Percentiles rank a stretch among this genome's conserved stretches.
Conservation (phyloP, 2,888 invertebrate species). For the Drosophila prostipennis region DNA sequence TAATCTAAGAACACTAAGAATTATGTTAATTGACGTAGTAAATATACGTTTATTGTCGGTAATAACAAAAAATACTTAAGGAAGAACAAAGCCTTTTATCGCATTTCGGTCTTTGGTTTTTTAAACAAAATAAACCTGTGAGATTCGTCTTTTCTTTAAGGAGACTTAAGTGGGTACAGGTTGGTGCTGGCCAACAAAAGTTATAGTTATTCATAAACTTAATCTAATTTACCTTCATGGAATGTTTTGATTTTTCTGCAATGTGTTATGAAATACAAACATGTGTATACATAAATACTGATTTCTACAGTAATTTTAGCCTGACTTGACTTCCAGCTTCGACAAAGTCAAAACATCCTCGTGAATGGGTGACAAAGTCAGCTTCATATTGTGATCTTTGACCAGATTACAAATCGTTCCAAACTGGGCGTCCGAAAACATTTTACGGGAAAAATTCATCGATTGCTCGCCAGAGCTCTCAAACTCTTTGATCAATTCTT, state of each 20-base stretch:
- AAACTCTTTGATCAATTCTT: constrained; percentile 41
- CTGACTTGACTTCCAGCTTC: constrained; percentile 40
- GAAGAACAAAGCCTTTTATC: not conserved
- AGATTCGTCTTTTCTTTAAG: not conserved
- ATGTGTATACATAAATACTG: not conserved
- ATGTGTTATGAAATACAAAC: not conserved
- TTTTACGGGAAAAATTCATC: constrained; percentile 34
- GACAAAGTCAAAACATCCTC: constrained; percentile 48
- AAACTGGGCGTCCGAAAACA: constrained; percentile 48
- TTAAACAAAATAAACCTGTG: not conserved
- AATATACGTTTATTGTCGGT: constrained; percentile 1
- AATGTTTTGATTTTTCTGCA: not conserved
- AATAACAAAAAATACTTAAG: not conserved
- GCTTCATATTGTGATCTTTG: constrained; percentile 37
- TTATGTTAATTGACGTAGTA: not conserved
- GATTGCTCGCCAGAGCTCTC: constrained; percentile 9
- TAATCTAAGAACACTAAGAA: not conserved
- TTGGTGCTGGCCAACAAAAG: not conserved
- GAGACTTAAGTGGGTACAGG: not conserved
- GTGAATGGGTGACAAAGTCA: constrained; percentile 52
- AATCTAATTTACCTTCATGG: not conserved
- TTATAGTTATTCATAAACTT: not conserved
- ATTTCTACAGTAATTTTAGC: not conserved
- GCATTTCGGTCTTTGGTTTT: not conserved
- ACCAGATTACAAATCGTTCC: constrained; percentile 35